A percentile compares a stretch with the other conserved stretches of the same genome.
phyloP scores from a whole-genome alignment of 2,113 vertebrate genomes.

The Bombycilla garrulus region DNA sequence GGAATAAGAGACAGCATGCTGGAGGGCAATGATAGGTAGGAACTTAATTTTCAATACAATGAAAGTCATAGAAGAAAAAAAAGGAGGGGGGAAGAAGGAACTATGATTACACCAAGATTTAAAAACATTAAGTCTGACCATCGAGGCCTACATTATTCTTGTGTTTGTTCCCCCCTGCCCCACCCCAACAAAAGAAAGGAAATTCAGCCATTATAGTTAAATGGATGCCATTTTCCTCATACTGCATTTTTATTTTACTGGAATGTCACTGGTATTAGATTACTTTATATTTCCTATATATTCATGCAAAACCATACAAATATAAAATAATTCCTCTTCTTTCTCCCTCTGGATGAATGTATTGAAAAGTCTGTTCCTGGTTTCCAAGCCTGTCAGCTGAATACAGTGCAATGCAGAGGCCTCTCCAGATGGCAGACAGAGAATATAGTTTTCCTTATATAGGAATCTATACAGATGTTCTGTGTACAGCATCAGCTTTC shows the following conservation, averaged over 20 bases:
- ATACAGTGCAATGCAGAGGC: not conserved
- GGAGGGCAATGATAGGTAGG: not conserved
- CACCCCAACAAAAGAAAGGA: not conserved
- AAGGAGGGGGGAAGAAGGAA: not conserved
- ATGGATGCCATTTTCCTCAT: not conserved
- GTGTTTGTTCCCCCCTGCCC: not conserved
- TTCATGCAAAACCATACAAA: not conserved
- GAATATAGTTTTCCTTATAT: not conserved
- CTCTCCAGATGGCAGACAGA: conserved; percentile 16
- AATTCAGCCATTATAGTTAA: not conserved
- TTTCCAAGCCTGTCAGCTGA: conserved; percentile 22
- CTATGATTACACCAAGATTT: not conserved
- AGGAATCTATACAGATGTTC: conserved; percentile 30
- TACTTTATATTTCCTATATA: not conserved
- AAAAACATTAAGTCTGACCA: not conserved
- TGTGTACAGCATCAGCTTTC: not conserved
- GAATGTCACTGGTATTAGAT: not conserved
- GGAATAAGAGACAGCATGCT: not conserved
- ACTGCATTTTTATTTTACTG: not conserved
- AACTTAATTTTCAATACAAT: conserved; percentile 12
- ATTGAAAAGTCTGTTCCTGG: not conserved
- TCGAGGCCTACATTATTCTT: not conserved
- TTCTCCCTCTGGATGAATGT: not conserved
- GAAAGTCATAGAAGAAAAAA: not conserved
- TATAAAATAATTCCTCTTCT: not conserved